A percentile compares a stretch with the other conserved stretches of the same genome.
These are phyloP conservation scores for Meriones unguiculatus DNA, from an alignment of 2,113 vertebrate species.

Conservation along the genomic window DNA sequence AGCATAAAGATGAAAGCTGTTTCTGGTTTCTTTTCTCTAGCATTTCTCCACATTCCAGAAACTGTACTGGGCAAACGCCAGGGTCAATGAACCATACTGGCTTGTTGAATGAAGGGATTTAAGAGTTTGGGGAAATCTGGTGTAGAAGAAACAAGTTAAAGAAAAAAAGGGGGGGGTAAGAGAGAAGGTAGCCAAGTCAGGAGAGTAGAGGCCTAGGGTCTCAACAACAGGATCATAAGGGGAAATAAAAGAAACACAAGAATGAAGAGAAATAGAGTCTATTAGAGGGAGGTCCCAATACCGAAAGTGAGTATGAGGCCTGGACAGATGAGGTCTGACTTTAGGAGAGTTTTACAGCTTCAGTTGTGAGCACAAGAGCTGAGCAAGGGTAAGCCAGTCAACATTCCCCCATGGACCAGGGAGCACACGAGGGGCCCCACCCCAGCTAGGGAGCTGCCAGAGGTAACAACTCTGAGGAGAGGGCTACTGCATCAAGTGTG, in stretches of 20 bases:
- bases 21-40: no score
- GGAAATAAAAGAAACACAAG: not conserved
- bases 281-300: fast-evolving
- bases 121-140: not conserved
- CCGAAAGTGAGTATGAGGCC: fast-evolving
- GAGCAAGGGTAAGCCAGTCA: not conserved
- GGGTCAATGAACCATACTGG: not conserved
- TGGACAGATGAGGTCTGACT: not conserved
- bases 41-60: not conserved
- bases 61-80: fast-evolving
- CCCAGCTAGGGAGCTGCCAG: not conserved
- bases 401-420: not conserved
- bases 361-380: not conserved
- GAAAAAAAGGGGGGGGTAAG: not conserved
- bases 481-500: not conserved
- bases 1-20: not conserved
- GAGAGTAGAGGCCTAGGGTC: not conserved
- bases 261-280: fast-evolving
- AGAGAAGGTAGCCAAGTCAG: not conserved
- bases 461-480: not conserved
- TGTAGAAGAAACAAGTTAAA: not conserved
- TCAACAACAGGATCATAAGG: not conserved
- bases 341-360: not conserved
- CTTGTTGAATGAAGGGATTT: not conserved
- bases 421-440: not conserved